Conservation (phyloP, 1,140 invertebrate genomes). For the Cydia pomonella region DNA sequence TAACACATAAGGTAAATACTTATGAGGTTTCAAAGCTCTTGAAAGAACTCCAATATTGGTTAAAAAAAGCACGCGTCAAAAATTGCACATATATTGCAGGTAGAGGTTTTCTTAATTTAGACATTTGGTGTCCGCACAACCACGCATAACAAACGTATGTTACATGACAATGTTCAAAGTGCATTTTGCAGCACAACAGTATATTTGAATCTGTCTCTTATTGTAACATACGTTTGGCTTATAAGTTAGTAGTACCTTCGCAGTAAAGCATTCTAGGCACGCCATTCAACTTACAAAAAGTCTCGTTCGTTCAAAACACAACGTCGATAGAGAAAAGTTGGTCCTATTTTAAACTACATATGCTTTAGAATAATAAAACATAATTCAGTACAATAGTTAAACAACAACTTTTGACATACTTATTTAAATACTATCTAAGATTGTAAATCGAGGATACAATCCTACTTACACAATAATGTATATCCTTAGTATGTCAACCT, state of each 20-base stretch:
- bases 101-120: background rate
- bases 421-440: constrained; percentile 31
- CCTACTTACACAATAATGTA: constrained; percentile 26
- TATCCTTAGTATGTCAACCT: constrained; percentile 16
- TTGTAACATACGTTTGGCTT: too few species aligned
- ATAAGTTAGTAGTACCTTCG: too few species aligned
- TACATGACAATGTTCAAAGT: too few species aligned
- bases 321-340: background rate
- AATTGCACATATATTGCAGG: constrained; percentile 2
- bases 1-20: background rate
- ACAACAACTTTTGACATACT: background rate
- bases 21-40: background rate
- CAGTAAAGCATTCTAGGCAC: background rate
- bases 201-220: too few species aligned
- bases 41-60: background rate
- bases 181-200: too few species aligned
- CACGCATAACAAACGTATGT: too few species aligned
- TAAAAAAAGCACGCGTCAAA: background rate
- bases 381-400: background rate
- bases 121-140: too few species aligned
- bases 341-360: background rate
- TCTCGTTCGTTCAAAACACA: background rate
- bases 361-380: background rate
- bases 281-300: background rate
- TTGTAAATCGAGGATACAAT: background rate